phyloP scores from a whole-genome alignment of 1,140 invertebrate species.

The Drosophila pallidifrons region DNA sequence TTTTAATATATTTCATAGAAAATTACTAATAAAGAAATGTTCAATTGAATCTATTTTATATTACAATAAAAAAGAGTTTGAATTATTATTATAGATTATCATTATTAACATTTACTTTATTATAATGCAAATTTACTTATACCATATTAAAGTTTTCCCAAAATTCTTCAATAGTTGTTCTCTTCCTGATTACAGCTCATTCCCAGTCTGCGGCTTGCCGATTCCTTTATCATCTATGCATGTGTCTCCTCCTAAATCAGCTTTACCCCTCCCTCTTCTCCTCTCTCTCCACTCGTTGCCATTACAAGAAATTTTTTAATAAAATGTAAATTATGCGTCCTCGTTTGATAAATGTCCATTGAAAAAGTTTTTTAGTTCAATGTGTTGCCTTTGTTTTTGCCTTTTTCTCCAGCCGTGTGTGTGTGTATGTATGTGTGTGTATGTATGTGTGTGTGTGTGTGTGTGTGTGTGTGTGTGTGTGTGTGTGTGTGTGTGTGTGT shows the following conservation, averaged over 20 bases:
- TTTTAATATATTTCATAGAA: too few species aligned
- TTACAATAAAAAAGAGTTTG: too few species aligned
- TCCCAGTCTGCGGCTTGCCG: neutral
- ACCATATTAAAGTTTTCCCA: too few species aligned
- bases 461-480: too few species aligned
- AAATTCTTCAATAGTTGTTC: neutral
- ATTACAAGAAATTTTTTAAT: constrained; percentile 71
- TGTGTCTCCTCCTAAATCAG: neutral
- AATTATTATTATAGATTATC: too few species aligned
- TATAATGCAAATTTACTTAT: too few species aligned
- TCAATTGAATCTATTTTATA: too few species aligned
- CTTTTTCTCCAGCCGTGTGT: constrained; percentile 10
- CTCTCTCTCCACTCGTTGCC: constrained; percentile 15
- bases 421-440: too few species aligned
- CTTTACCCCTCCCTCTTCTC: neutral
- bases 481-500: constrained; percentile 2
- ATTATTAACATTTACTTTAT: too few species aligned
- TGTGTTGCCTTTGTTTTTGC: constrained; percentile 51
- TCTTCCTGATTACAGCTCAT: constrained; percentile 19
- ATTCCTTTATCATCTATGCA: constrained; percentile 4
- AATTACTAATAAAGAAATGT: too few species aligned
- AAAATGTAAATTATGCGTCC: constrained; percentile 79
- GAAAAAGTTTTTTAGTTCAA: constrained; percentile 72
- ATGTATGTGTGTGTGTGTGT: too few species aligned
- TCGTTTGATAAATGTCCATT: constrained; percentile 79